Evolutionary conservation across 2,113 vertebrate species (phyloP).

Genomic region (Macquaria australasica): DNA sequence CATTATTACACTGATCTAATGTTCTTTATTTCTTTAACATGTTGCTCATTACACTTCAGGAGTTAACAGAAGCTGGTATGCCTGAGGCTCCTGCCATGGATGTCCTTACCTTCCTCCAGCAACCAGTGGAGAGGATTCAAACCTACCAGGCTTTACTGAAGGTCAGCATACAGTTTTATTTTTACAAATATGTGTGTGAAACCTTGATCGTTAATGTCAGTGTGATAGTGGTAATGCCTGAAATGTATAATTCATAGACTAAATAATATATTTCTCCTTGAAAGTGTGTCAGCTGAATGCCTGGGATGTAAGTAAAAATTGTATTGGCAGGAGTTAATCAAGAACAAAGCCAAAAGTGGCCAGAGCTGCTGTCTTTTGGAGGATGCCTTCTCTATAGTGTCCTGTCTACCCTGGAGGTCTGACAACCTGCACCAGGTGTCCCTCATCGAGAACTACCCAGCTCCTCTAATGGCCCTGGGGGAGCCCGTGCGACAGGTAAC

Average conservation of each 20-base stretch:
- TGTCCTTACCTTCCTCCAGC: conserved; percentile 91
- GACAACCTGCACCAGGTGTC: conserved; percentile 94
- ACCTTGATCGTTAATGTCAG: background rate
- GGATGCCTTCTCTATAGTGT: conserved; percentile 93
- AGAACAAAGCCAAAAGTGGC: conserved; percentile 92
- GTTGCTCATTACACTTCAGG: conserved; percentile 39
- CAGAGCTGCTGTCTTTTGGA: conserved; percentile 93
- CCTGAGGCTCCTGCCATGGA: conserved; percentile 83
- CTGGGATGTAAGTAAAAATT: background rate
- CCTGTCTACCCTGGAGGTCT: conserved; percentile 90
- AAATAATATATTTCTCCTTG: background rate
- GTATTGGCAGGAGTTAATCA: conserved; percentile 91
- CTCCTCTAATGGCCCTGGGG: conserved; percentile 92
- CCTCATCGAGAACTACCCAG: conserved; percentile 96
- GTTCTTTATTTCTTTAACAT: background rate
- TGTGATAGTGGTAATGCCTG: background rate
- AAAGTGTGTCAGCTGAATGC: background rate
- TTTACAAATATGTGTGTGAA: background rate
- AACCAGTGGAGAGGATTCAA: conserved; percentile 91
- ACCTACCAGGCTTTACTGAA: conserved; percentile 95
- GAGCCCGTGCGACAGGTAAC: conserved; percentile 94
- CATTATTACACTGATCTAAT: background rate
- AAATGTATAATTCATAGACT: background rate
- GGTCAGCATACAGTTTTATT: conserved; percentile 76
- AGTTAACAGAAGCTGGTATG: conserved; percentile 73